A percentile compares a stretch with the other conserved stretches of the same genome.
These are phyloP conservation scores for Sebastes goodei DNA, from an alignment of 2,797 vertebrate species.

Conservation along the genomic window DNA sequence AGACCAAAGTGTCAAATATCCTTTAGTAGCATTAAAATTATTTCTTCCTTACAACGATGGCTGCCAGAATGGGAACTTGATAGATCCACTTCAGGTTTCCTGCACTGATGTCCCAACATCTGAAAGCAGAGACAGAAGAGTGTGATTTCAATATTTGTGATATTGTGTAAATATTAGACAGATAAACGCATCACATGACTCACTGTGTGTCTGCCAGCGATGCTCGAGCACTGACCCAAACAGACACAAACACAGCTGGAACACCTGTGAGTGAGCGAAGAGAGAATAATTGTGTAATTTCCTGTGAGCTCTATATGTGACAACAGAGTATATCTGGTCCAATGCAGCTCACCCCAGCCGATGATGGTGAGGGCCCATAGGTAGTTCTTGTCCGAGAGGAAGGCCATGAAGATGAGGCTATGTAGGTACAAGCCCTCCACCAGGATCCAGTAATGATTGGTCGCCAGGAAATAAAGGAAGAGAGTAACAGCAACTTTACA, in stretches of 20 bases:
- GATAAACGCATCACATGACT: slow-evolving; percentile 58
- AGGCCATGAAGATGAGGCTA: slow-evolving; percentile 95
- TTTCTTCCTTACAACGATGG: slow-evolving; percentile 83
- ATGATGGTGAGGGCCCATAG: slow-evolving; percentile 92
- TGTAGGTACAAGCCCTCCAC: slow-evolving; percentile 94
- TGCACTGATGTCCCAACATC: slow-evolving; percentile 89
- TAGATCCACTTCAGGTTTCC: slow-evolving; percentile 90
- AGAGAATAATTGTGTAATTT: not conserved
- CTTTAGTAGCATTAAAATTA: not conserved
- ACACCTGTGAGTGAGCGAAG: slow-evolving; percentile 76
- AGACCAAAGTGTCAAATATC: not conserved
- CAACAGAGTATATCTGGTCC: not conserved
- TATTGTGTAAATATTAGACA: not conserved
- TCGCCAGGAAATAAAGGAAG: slow-evolving; percentile 94
- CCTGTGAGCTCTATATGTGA: not conserved
- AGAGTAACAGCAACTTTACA: slow-evolving; percentile 91
- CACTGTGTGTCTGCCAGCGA: slow-evolving; percentile 93
- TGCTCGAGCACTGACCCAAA: slow-evolving; percentile 91
- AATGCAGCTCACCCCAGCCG: slow-evolving; percentile 88
- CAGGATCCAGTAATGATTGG: slow-evolving; percentile 95
- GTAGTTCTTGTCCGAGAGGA: slow-evolving; percentile 91
- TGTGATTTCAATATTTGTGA: not conserved
- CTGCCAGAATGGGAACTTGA: slow-evolving; percentile 87
- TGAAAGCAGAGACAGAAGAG: slow-evolving; percentile 36
- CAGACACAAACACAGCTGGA: slow-evolving; percentile 90